Conservation (phyloP, 2,797 vertebrate species). For the Gorsachius magnificus region DNA sequence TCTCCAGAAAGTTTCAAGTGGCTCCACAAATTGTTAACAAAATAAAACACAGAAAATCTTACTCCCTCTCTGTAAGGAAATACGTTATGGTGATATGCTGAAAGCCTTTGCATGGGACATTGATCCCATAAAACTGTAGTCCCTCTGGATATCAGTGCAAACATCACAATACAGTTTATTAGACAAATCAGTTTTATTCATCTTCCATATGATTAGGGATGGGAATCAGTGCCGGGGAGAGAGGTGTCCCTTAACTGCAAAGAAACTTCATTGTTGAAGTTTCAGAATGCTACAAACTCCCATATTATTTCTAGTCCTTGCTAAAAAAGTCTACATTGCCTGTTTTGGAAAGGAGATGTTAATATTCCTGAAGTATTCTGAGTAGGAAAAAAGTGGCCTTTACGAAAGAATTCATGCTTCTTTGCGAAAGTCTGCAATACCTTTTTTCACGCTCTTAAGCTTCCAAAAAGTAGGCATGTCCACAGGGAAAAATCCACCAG, state of each 20-base stretch:
- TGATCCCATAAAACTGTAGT: background rate
- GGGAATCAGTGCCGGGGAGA: background rate
- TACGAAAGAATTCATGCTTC: background rate
- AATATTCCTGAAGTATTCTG: background rate
- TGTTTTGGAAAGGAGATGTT: background rate
- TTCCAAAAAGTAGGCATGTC: background rate
- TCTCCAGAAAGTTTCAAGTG: background rate
- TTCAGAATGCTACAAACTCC: background rate
- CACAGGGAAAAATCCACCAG: background rate
- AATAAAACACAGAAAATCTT: background rate
- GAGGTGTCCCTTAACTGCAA: background rate
- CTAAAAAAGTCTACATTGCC: rapidly evolving
- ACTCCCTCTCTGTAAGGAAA: background rate
- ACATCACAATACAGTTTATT: background rate
- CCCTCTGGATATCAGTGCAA: background rate
- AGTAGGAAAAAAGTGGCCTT: background rate
- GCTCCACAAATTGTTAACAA: background rate
- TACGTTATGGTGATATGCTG: background rate
- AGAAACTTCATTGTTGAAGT: background rate
- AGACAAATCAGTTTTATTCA: background rate
- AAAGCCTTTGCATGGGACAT: background rate
- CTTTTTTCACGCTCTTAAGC: background rate
- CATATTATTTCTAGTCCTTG: background rate
- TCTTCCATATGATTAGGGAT: background rate
- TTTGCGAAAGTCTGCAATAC: background rate